Base-by-base conservation (phyloP, 2,888 invertebrate genomes). In the Suillia variegata region DNA sequence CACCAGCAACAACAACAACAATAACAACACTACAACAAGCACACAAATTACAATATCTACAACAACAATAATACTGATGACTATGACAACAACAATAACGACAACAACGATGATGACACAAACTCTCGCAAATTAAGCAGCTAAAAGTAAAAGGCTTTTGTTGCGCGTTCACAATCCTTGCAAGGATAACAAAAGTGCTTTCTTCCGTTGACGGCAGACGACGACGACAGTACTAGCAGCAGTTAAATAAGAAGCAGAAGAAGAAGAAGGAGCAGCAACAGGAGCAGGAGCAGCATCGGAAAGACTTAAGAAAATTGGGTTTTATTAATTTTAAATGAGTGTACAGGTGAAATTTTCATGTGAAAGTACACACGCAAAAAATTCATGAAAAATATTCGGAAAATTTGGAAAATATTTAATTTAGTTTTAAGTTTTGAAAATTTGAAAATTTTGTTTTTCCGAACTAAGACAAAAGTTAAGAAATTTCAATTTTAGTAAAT, bases 51-150 rank as follows among this genome's bases (percentile, higher is more conserved):
- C 6, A 38, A 45, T 20, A 45, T 3, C 45, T 18, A 20, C 45
- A 45, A 45, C 45, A 45, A 45, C 3, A 2, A 13, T 20, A 20
- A 13, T 34, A 24, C 38, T 20, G 50, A 10, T 57, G 34, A 13
- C 45, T 15, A 45, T 45, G 24, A 6, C 42, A 60, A 49, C 50
- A 26, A 33, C 48, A 26, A 17, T 20, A 51, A 34, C 18, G 8
- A 13, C 18, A 54, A 26, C 26, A 51, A 34, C 31, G 10, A 52
- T 15, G 42, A 22, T 10, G 45, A 18, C 15, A 53, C 65, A 68
- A 66, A 63, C 65, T 61, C 65, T 56, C 70, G 66, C 75, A 74
- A 74, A 69, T 70, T 74, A 72, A 72, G 73, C 75, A 74, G 70
- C 67, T 70, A 67, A 70, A 67, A 65, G 66, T 69, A 61, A 58